Base-by-base conservation (phyloP, 1,140 invertebrate genomes). In the Mactra quadrangularis region DNA sequence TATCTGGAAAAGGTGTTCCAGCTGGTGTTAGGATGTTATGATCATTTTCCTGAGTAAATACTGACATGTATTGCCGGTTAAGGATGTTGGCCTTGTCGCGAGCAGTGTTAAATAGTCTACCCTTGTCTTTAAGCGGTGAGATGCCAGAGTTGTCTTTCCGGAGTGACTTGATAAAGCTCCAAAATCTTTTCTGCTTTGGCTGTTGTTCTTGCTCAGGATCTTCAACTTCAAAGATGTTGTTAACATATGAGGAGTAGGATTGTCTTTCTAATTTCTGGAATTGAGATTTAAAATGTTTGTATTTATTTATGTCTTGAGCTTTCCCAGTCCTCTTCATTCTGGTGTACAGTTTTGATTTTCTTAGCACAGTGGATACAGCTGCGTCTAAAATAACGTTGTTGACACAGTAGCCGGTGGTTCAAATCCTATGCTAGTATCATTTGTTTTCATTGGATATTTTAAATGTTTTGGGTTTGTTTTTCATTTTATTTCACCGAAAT, bases 161-260 rank as follows among this genome's bases (percentile, higher is more conserved):
- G 25, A 27, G 6, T 29, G 25, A 33, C 60, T 64, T 64, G 60
- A 72, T 53, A 29, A 35, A 72, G 45, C 11, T 72, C 70, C 70
- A 72, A 57, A 72, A 53, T 25, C 17, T 72, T 72, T 72, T 72
- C 70, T 72, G 70, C 22, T 72, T 72, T 4, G 27, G 50, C 33
- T 72, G 41, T 33, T 55, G n/a, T 7, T 72, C 70, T 29, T 72
- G 22, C 4, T 72, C 19, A 19, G 70, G 19, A 29, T 72, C 50
- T 33, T 55, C 47, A 35, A 72, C 70, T 72, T 72, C 70, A 29
- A 52, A 53, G 0, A 53, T 53, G 22, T 53, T 29, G 29, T n/a
- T n/a, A n/a, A 66, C 25, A 41, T 66, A 66, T 41, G 0, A 19
- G 15, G 9, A 2, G 62, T 66, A 66, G 62, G 29, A 13, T 38